Evolutionary conservation across 2,113 vertebrate species (phyloP), one percentile per base, ranked within the genome.

Genomic region (Plestiodon gilberti): DNA sequence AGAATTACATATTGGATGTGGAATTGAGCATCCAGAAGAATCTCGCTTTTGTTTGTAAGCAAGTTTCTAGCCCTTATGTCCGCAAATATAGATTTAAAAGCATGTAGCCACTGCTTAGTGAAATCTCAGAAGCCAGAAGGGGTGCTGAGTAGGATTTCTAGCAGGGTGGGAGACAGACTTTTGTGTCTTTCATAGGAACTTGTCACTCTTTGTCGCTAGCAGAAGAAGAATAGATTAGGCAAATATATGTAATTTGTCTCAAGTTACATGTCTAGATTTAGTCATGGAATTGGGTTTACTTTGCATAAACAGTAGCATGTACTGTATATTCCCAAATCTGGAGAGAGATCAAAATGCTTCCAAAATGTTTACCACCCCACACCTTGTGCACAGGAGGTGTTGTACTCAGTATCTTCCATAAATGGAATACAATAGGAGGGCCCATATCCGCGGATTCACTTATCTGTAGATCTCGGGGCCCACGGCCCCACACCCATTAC

Each of bases 331-430:
- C 15, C 73, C 71, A 74, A 0, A 1, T 11, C 43, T 70, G 3
- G 18, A 61, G 23, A 69, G 43, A 59, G 40, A 30, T 33, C 48
- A 35, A 18, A 59, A 40, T 1, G 3, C 70, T 75, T 82, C 77
- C 83, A 65, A 11, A 73, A 52, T 43, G 55, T 48, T 33, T 2
- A 3, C 0, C 0, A 23, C 55, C 8, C 23, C 30, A n/a, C 14
- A 25, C 25, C 11, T 48, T 52, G 18, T 64, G 59, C 59, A 76
- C 6, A 64, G 73, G 20, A 64, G 20, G 18, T 62, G 18, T 15
- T 64, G 22, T 1, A 1, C 23, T 13, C n/a, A 43, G 0, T 81
- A 0, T 0, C 43, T 4, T 3, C 3, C 33, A 48, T 48, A 48
- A 48, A 48, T 48, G 43, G 43, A 48, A 48, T 48, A n/a, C n/a